Evolutionary conservation across 2,888 invertebrate species (phyloP), one percentile per base, ranked within the genome.

Genomic region (Ennomos fuscantarius): DNA sequence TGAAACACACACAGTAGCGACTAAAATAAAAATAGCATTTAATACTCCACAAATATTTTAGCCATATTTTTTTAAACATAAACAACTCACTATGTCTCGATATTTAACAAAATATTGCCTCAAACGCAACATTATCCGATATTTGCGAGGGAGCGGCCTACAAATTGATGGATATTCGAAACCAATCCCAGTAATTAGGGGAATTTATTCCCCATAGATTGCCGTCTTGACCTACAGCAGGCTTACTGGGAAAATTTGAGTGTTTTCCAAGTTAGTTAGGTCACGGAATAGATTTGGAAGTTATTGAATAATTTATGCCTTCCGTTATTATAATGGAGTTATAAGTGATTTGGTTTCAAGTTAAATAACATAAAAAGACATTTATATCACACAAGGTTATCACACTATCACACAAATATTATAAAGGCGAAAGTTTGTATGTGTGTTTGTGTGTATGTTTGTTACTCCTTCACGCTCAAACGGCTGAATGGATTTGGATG

Each of bases 91-190:
- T 24, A 24, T 3, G 6, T 24, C 24, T 6, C 24, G 24, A 42
- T 32, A 46, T 48, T 53, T 39, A 40, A 13, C 50, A 41, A 50
- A 47, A 55, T 45, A 55, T 41, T 45, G 39, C 43, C 48, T 35
- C 40, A 36, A 55, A 42, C 39, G 55, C 44, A 13, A 50, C 49
- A 55, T 44, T 55, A 50, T 50, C 35, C 49, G 32, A 49, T 49
- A 49, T 55, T 56, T 33, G 55, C 50, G 36, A 46, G 31, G 55
- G 55, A 46, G 50, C 55, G 54, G 55, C 55, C 55, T 8, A 45
- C 65, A 70, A 70, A 66, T 68, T 66, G 66, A 70, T 68, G 64
- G 68, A 64, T 62, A 68, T 54, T 55, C 63, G 62, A 60, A 39
- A 55, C 66, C 65, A 62, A 65, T 63, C 63, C 62, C 65, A 54